Evolutionary conservation across 2,797 vertebrate species (phyloP).

Genomic region (Catostomus latipinnis): DNA sequence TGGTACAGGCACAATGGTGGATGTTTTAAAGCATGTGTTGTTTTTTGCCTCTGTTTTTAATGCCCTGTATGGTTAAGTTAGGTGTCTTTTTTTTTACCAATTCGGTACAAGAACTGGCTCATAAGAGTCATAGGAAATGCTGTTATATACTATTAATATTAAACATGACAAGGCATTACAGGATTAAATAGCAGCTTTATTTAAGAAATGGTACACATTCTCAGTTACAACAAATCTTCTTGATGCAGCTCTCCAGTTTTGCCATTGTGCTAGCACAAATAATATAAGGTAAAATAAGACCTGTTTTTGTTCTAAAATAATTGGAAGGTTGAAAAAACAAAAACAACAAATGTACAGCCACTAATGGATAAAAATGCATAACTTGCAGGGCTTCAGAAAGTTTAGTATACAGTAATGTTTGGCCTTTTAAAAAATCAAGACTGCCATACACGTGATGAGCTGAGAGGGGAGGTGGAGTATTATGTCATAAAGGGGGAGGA

Average conservation of each 20-base stretch:
- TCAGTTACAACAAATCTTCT: constrained; percentile 69
- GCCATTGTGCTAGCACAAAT: constrained; percentile 75
- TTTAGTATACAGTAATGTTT: constrained; percentile 1
- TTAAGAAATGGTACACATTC: constrained; percentile 81
- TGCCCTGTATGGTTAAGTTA: too few species aligned
- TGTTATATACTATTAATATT: neutral
- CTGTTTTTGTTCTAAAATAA: constrained; percentile 50
- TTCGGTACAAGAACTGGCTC: too few species aligned
- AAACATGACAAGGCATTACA: constrained; percentile 53
- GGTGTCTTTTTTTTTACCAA: too few species aligned
- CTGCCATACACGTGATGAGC: too few species aligned
- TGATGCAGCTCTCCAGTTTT: constrained; percentile 65
- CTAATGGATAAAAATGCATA: neutral
- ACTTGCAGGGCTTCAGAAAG: neutral
- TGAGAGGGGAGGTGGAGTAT: too few species aligned
- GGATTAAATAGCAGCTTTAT: constrained; percentile 79
- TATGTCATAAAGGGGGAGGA: too few species aligned
- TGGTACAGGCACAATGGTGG: too few species aligned
- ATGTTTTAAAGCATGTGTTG: too few species aligned
- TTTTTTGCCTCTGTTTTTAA: too few species aligned
- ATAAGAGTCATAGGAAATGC: too few species aligned
- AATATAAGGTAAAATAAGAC: constrained; percentile 59
- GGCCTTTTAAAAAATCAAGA: neutral
- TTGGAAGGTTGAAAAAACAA: neutral
- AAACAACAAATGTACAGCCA: neutral